A percentile compares a stretch with the other conserved stretches of the same genome.
These are phyloP conservation scores for Gari tellinella DNA, from an alignment of 2,888 invertebrate species.

Conservation along the genomic window DNA sequence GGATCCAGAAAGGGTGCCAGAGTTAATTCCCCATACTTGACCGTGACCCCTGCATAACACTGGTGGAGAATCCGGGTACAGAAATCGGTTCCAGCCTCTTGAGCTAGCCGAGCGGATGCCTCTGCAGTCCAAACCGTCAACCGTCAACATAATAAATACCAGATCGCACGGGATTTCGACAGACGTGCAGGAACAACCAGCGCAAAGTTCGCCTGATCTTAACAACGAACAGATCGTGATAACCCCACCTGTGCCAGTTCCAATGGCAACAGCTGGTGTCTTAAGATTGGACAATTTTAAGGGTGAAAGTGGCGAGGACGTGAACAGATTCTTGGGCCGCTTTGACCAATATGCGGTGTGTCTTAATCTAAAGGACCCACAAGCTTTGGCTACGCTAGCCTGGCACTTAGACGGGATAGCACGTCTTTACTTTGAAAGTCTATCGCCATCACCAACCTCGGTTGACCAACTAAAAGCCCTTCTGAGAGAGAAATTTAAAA, in stretches of 20 bases:
- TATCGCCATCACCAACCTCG: not conserved
- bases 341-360: constrained; percentile 20
- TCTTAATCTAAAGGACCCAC: not conserved
- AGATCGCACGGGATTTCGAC: too few species aligned
- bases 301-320: constrained; percentile 20
- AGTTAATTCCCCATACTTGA: too few species aligned
- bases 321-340: constrained; percentile 7
- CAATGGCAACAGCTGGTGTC: not conserved
- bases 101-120: too few species aligned
- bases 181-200: too few species aligned
- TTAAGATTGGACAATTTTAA: constrained; percentile 12
- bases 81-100: too few species aligned
- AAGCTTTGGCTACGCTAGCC: constrained; percentile 8
- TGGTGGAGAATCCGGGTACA: too few species aligned
- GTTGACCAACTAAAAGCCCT: constrained; percentile 5
- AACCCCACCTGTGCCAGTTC: not conserved
- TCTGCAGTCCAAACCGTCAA: too few species aligned
- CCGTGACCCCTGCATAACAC: too few species aligned
- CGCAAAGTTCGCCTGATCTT: too few species aligned
- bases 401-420: constrained; percentile 20
- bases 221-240: too few species aligned
- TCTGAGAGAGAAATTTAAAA: not conserved
- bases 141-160: too few species aligned
- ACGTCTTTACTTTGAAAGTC: constrained; percentile 7
- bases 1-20: too few species aligned